These are phyloP conservation scores for Bombus soroeensis DNA, from an alignment of 1,140 invertebrate genomes.

Conservation along the genomic window DNA sequence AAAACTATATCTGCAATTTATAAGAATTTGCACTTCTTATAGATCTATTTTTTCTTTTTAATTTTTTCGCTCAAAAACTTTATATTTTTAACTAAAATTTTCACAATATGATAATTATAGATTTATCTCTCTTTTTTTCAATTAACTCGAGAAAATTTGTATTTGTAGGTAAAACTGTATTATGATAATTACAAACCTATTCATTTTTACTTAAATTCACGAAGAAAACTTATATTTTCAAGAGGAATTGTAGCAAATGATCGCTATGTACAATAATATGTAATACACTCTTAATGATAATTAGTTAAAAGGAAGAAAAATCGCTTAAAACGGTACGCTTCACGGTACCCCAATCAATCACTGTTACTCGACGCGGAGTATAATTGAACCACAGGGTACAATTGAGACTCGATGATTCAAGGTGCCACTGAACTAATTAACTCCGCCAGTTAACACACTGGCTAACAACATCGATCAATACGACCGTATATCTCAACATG, in stretches of 20 bases:
- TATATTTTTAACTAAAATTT: too few relatives aligned
- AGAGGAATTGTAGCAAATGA: neutral
- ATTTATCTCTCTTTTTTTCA: too few relatives aligned
- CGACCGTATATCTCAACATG: neutral
- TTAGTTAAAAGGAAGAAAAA: neutral
- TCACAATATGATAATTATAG: too few relatives aligned
- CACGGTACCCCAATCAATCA: neutral
- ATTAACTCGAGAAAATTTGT: too few relatives aligned
- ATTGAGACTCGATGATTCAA: conserved; percentile 40
- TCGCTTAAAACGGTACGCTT: neutral
- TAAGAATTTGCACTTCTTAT: too few relatives aligned
- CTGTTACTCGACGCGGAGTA: neutral
- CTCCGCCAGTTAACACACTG: conserved; percentile 32
- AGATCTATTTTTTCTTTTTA: too few relatives aligned
- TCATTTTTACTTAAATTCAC: too few relatives aligned
- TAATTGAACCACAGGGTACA: conserved; percentile 30
- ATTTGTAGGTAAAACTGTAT: too few relatives aligned
- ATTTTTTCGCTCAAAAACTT: too few relatives aligned
- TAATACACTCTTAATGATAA: neutral
- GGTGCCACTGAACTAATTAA: conserved; percentile 39
- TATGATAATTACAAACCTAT: too few relatives aligned
- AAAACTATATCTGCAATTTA: too few relatives aligned
- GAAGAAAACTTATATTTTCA: neutral
- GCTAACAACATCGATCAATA: conserved; percentile 39
- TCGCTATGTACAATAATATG: too few relatives aligned